These are phyloP conservation scores for Oreortyx pictus DNA, from an alignment of 2,797 vertebrate genomes.

Conservation along the genomic window DNA sequence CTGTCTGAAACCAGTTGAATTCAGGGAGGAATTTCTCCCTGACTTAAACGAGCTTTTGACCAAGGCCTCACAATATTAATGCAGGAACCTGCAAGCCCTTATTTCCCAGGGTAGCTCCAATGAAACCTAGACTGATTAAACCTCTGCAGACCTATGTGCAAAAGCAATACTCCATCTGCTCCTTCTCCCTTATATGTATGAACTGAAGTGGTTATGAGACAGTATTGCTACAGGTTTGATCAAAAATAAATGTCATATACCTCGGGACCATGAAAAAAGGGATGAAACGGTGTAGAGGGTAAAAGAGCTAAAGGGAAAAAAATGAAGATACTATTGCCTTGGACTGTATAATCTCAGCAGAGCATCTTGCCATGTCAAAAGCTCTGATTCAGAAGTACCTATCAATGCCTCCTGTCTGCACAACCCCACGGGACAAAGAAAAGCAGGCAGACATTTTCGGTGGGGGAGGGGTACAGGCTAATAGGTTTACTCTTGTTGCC, in stretches of 20 bases:
- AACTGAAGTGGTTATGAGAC: conserved; percentile 57
- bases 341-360: conserved; percentile 34
- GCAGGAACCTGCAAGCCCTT: conserved; percentile 54
- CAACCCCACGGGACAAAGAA: not conserved
- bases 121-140: conserved; percentile 69
- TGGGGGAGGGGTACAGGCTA: not conserved
- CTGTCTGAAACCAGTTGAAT: conserved; percentile 37
- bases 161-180: conserved; percentile 55
- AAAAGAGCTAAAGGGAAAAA: conserved; percentile 1
- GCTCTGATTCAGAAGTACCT: conserved; percentile 48
- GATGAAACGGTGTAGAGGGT: conserved; percentile 47
- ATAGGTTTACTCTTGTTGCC: not conserved
- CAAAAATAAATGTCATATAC: conserved; percentile 72
- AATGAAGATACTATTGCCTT: conserved; percentile 15
- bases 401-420: conserved; percentile 22
- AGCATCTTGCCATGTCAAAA: conserved; percentile 18
- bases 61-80: conserved; percentile 54
- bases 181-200: conserved; percentile 48
- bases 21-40: conserved; percentile 55
- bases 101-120: conserved; percentile 61
- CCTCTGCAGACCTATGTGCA: conserved; percentile 51
- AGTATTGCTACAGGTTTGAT: conserved; percentile 59
- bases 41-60: conserved; percentile 65
- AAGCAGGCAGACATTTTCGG: not conserved
- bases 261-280: conserved; percentile 64